Evolutionary conservation across 1,140 invertebrate species (phyloP), one percentile per base, ranked within the genome.

Genomic region (Lethrus apterus): DNA sequence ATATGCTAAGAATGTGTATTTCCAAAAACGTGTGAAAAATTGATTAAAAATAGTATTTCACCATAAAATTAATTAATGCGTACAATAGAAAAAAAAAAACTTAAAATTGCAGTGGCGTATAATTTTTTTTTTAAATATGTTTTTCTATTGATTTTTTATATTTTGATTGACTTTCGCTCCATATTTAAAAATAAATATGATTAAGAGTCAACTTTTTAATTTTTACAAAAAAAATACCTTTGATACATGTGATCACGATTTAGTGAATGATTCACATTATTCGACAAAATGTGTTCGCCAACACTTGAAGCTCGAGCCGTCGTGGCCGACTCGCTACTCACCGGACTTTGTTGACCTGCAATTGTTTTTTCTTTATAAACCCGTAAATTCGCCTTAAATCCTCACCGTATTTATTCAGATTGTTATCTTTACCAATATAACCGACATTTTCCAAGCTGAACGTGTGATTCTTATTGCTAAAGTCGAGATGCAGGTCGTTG

Each of bases 361-460:
- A 59, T 17, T 4, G 35, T 61, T 46, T 36, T 42, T 46, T 47
- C 15, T 9, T 40, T 19, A 33, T 19, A 9, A 44, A 35, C 10
- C 14, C 20, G 11, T 18, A 18, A 40, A 38, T 23, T 32, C 5
- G 21, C 48, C 2, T 10, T 43, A 36, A 31, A 23, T 11, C 56
- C 50, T 55, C 46, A 59, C 59, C 59, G 34, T 62, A 66, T 54
- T 64, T 66, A 30, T 60, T 60, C 13, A 66, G 41, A 45, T 57
- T 78, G 55, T 83, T 84, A 54, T 86, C 84, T 72, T 87, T 88
- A 34, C 84, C 85, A 50, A 89, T 83, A 57, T 89, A 89, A 60
- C 84, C 86, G 15, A 89, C 85, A 59, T 84, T 88, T 56, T 89
- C 85, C 47, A 89, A 70, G 47, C 82, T 88, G 59, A 89, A 91